Percentiles rank a stretch among this genome's conserved stretches.
These are phyloP conservation scores for Drosophila biarmipes DNA, from an alignment of 1,140 invertebrate genomes.

Conservation along the genomic window DNA sequence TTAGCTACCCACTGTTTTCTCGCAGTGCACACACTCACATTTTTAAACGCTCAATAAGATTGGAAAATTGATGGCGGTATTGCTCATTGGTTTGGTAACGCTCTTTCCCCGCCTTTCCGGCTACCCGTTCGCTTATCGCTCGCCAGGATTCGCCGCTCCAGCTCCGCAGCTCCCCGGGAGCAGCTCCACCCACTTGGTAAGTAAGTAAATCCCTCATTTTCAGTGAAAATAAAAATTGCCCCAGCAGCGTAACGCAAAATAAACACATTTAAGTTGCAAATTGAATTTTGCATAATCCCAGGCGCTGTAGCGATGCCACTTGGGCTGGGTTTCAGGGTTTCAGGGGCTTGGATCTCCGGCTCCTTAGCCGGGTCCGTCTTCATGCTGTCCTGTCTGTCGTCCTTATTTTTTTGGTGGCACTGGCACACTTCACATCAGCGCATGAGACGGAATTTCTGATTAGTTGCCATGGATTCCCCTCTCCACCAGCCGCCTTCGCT, in stretches of 20 bases:
- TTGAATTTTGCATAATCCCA: constrained; percentile 84
- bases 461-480: constrained; percentile 73
- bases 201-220: constrained; percentile 79
- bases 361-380: constrained; percentile 35
- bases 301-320: constrained; percentile 54
- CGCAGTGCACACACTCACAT: constrained; percentile 35
- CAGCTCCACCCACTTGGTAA: constrained; percentile 29
- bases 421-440: constrained; percentile 56
- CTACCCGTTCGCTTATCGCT: constrained; percentile 54
- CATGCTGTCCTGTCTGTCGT: constrained; percentile 31
- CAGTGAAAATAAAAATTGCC: constrained; percentile 83
- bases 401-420: constrained; percentile 42
- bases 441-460: constrained; percentile 83
- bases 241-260: constrained; percentile 82
- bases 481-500: background rate
- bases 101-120: constrained; percentile 8
- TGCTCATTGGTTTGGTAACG: constrained; percentile 67
- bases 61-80: constrained; percentile 78
- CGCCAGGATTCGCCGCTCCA: background rate
- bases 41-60: constrained; percentile 83
- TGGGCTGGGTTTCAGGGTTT: constrained; percentile 17
- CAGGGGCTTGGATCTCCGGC: background rate
- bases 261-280: constrained; percentile 84
- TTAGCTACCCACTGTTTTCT: constrained; percentile 6
- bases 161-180: background rate